These are phyloP conservation scores for Peromyscus attwateri DNA, from an alignment of 2,797 vertebrate species.

Conservation along the genomic window DNA sequence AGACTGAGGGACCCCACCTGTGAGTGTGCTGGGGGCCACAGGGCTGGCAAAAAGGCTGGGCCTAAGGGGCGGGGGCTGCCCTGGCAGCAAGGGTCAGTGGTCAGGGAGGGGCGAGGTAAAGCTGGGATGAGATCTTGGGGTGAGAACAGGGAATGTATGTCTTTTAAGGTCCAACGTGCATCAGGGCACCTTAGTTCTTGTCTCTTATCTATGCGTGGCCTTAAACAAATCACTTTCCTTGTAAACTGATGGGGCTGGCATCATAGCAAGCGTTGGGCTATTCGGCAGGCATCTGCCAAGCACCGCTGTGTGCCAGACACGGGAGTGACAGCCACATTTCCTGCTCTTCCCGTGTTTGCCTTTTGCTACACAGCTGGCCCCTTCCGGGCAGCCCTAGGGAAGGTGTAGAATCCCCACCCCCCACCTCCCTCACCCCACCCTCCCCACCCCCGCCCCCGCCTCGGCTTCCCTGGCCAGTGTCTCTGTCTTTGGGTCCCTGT, in stretches of 20 bases:
- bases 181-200: not conserved
- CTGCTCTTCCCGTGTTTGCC: not conserved
- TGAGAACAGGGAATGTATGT: not conserved
- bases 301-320: not conserved
- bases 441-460: too few species aligned
- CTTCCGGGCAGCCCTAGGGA: not conserved
- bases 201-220: not conserved
- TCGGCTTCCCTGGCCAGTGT: not conserved
- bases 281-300: not conserved
- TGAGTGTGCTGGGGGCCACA: constrained; percentile 85
- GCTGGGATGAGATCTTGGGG: not conserved
- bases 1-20: constrained; percentile 91
- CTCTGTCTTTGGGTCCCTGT: not conserved
- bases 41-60: not conserved
- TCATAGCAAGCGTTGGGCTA: not conserved
- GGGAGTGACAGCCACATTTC: too few species aligned
- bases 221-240: not conserved
- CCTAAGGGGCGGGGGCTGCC: not conserved
- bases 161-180: not conserved
- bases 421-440: too few species aligned
- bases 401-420: not conserved
- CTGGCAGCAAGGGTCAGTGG: not conserved
- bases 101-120: not conserved
- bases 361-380: not conserved
- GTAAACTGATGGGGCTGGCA: not conserved